Conservation (phyloP, 2,888 invertebrate species). For the Leuctra nigra region DNA sequence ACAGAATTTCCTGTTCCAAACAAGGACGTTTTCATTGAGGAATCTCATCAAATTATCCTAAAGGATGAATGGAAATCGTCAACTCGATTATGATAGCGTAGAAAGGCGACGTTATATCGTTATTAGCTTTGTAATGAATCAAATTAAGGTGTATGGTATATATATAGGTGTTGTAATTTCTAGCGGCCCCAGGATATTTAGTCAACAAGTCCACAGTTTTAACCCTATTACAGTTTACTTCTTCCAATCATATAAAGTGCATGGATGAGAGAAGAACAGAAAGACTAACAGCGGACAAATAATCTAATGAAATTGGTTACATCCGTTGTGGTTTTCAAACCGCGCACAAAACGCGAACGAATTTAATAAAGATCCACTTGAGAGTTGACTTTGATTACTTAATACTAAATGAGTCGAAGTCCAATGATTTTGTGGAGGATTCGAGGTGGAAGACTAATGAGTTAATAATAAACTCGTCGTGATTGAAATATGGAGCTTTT, state of each 20-base stretch:
- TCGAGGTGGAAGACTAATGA: too few species aligned
- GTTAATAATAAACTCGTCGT: too few species aligned
- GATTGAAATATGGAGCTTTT: too few species aligned
- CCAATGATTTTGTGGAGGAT: too few species aligned
- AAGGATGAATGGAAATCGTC: too few species aligned
- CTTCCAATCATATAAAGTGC: conserved; percentile 15
- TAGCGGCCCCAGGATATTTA: background rate
- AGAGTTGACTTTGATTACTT: too few species aligned
- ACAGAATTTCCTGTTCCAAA: too few species aligned
- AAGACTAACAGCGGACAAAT: background rate
- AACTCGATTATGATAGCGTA: conserved; percentile 10
- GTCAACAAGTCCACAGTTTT: background rate
- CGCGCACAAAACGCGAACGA: background rate
- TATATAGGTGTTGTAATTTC: conserved; percentile 8
- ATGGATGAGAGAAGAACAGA: background rate
- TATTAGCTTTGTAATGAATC: conserved; percentile 8
- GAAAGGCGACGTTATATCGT: conserved; percentile 1
- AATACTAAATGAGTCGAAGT: too few species aligned
- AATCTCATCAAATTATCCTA: too few species aligned
- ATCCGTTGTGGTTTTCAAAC: background rate
- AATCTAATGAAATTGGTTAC: conserved; percentile 9
- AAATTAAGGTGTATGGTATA: background rate
- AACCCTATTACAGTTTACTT: background rate
- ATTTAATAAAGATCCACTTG: too few species aligned
- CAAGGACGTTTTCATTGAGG: too few species aligned